Evolutionary conservation across 2,113 vertebrate genomes (phyloP), one percentile per base, ranked within the genome.

Genomic region (Clarias macrocephalus): DNA sequence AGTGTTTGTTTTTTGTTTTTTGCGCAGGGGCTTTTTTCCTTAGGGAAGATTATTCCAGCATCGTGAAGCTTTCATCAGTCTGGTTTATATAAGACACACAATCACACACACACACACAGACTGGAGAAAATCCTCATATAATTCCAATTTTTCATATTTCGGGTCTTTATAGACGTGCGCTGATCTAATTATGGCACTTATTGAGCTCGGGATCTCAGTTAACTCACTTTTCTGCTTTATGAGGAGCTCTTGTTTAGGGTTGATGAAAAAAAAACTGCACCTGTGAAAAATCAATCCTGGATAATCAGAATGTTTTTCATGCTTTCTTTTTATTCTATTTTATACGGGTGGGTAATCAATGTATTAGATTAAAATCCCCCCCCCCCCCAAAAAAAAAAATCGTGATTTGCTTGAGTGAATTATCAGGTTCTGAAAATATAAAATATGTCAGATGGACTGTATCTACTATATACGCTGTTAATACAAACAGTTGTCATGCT

Each of bases 71-170:
- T 73, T 70, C 70, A 70, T 81, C 54, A 33, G 76, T 82, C 75
- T 80, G 70, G 19, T 82, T 86, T 76, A 80, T 60, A 80, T 80
- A 80, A 82, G 65, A 16, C 63, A 81, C 28, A 62, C 65, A 75
- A 37, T 68, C 60, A n/a, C 42, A 57, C 11, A 59, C 30, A 59
- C 30, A 33, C 75, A n/a, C 73, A 66, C 21, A 59, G 63, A 12
- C 54, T 37, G 77, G 30, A 30, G 82, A 72, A 86, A 81, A 85
- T 23, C 52, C 48, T 80, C 48, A 66, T 68, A 80, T 68, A 57
- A 57, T 80, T 86, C 15, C 16, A 23, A 72, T 73, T 84, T 57
- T 57, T 12, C 16, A 54, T 21, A 70, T 54, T 83, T 48, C 42
- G 3, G 2, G 25, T 42, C 54, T 72, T 70, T 72, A 70, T 13